Evolutionary conservation across 2,113 vertebrate genomes (phyloP).

Genomic region (Oxyura jamaicensis): DNA sequence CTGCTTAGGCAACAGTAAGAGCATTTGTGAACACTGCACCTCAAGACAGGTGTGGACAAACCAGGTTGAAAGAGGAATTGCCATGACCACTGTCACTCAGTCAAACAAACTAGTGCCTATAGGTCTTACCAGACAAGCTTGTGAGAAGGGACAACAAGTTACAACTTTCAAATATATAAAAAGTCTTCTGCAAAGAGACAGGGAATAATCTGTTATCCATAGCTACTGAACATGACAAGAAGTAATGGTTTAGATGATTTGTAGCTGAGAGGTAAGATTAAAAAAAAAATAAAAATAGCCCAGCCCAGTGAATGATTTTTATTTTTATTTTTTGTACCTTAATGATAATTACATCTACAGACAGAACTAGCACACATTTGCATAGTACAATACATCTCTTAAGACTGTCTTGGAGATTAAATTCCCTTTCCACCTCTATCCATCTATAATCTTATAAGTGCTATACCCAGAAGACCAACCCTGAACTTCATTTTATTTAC

Average conservation of each 20-base stretch:
- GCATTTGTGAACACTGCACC: not conserved
- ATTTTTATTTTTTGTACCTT: not conserved
- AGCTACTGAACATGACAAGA: not conserved
- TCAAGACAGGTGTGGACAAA: not conserved
- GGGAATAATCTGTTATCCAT: not conserved
- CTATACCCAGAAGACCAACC: not conserved
- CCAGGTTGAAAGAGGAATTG: not conserved
- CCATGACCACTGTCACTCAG: not conserved
- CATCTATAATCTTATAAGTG: not conserved
- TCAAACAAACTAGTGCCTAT: not conserved
- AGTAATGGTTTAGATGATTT: not conserved
- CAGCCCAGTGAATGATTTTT: not conserved
- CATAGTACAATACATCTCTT: slow-evolving; percentile 30
- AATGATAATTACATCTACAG: not conserved
- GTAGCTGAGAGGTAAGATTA: not conserved
- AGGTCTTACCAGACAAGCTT: fast-evolving
- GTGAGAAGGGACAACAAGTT: not conserved
- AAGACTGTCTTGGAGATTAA: not conserved
- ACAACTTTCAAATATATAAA: not conserved
- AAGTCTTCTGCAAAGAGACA: not conserved
- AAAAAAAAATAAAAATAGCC: not conserved
- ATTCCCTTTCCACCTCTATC: not conserved
- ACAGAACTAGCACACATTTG: slow-evolving; percentile 49
- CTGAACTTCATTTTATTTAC: slow-evolving; percentile 2
- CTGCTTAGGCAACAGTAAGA: not conserved